phyloP scores from a whole-genome alignment of 2,888 invertebrate species.

The Agrotis clavis region DNA sequence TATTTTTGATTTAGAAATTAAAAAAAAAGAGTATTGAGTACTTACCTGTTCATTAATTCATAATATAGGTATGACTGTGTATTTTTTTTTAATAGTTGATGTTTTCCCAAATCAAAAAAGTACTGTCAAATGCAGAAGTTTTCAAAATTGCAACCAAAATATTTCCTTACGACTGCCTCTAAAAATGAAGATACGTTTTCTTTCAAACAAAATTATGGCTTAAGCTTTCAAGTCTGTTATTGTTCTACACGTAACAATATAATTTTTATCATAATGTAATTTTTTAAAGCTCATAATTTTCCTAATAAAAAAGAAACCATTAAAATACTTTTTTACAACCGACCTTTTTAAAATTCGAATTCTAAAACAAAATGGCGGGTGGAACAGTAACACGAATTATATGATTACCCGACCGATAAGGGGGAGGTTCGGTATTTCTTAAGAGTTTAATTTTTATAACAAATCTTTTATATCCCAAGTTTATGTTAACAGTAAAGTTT shows the following conservation, averaged over 20 bases:
- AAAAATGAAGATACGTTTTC: too few relatives aligned
- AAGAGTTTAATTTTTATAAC: constrained; percentile 89
- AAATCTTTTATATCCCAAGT: constrained; percentile 85
- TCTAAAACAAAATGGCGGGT: constrained; percentile 81
- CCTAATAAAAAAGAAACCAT: constrained; percentile 72
- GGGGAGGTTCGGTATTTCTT: constrained; percentile 77
- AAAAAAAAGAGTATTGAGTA: too few relatives aligned
- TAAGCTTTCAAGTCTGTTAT: not conserved
- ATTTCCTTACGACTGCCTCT: too few relatives aligned
- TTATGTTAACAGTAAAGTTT: constrained; percentile 85
- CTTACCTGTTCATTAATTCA: too few relatives aligned
- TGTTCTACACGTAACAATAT: constrained; percentile 27
- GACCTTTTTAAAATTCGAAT: constrained; percentile 82
- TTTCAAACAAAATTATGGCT: not conserved
- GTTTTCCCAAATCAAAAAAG: not conserved
- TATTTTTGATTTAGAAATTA: too few relatives aligned
- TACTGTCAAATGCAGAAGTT: not conserved
- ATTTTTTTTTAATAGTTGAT: too few relatives aligned
- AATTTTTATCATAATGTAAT: constrained; percentile 45
- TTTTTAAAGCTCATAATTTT: constrained; percentile 66
- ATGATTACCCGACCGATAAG: constrained; percentile 79
- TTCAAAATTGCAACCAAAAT: not conserved
- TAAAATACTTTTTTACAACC: constrained; percentile 66
- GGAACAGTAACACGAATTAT: constrained; percentile 87
- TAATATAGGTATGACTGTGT: too few relatives aligned